Percentiles rank a stretch among this genome's conserved stretches.
These are phyloP conservation scores for Monoplex corrugatus DNA, from an alignment of 2,888 invertebrate species.

Conservation along the genomic window DNA sequence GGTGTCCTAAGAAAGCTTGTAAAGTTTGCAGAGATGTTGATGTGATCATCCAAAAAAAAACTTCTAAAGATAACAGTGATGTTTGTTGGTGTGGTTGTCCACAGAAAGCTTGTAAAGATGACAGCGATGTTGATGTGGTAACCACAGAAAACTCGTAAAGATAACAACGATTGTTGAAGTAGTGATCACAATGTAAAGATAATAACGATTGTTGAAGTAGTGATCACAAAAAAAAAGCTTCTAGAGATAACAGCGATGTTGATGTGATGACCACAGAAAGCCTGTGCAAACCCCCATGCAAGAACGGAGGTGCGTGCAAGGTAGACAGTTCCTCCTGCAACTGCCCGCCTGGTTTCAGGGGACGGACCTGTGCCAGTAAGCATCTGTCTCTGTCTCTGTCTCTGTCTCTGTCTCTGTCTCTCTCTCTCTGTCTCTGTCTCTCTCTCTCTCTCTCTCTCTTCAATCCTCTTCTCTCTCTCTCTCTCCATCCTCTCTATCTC, in stretches of 20 bases:
- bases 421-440: neutral
- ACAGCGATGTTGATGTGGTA: no score
- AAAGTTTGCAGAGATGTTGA: no score
- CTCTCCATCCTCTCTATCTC: neutral
- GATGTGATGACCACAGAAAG: neutral
- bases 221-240: neutral
- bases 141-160: no score
- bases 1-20: no score
- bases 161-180: no score
- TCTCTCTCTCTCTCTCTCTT: neutral
- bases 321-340: neutral
- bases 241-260: no score
- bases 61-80: no score
- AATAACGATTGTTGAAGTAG: neutral
- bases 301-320: conserved; percentile 20
- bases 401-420: neutral
- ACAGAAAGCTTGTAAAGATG: no score
- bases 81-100: no score
- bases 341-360: neutral
- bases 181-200: neutral
- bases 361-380: neutral
- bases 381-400: neutral
- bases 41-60: no score
- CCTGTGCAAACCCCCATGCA: neutral
- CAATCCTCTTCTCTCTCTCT: neutral